phyloP scores from a whole-genome alignment of 2,797 vertebrate genomes.

The Ptychobarbus kaznakovi region DNA sequence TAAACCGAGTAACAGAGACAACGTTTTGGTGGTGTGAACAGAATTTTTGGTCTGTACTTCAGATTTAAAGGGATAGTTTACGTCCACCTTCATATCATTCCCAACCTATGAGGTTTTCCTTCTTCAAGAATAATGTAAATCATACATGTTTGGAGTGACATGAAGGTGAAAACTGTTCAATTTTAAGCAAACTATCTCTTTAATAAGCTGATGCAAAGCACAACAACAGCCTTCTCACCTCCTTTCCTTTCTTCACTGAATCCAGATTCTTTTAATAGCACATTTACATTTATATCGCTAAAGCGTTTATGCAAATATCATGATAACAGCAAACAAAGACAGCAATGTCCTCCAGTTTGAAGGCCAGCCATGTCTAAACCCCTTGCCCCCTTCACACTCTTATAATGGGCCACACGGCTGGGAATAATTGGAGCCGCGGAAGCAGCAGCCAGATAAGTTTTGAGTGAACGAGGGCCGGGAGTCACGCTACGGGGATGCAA shows the following conservation, averaged over 20 bases:
- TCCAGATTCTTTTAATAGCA: conserved; percentile 54
- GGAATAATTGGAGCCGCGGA: conserved; percentile 62
- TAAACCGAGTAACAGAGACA: neutral
- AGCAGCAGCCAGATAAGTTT: conserved; percentile 54
- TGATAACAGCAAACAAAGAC: conserved; percentile 38
- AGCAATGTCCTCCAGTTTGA: conserved; percentile 36
- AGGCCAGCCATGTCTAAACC: conserved; percentile 6
- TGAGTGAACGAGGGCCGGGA: conserved; percentile 57
- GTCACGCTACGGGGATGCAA: conserved; percentile 64
- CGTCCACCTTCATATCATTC: neutral
- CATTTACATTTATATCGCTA: conserved; percentile 52
- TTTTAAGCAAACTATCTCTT: neutral
- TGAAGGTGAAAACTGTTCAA: neutral
- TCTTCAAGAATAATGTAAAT: neutral
- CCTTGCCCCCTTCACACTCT: conserved; percentile 28
- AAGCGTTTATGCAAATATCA: conserved; percentile 45
- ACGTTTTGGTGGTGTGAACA: neutral
- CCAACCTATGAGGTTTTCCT: neutral
- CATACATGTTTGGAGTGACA: neutral
- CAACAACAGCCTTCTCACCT: neutral
- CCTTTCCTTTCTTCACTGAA: neutral
- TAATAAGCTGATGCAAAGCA: conserved; percentile 51
- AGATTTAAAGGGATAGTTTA: conserved; percentile 37
- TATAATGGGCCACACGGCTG: conserved; percentile 57
- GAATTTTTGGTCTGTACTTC: conserved; percentile 62